These are phyloP conservation scores for Anorthoa munda DNA, from an alignment of 2,888 invertebrate genomes.

Conservation along the genomic window DNA sequence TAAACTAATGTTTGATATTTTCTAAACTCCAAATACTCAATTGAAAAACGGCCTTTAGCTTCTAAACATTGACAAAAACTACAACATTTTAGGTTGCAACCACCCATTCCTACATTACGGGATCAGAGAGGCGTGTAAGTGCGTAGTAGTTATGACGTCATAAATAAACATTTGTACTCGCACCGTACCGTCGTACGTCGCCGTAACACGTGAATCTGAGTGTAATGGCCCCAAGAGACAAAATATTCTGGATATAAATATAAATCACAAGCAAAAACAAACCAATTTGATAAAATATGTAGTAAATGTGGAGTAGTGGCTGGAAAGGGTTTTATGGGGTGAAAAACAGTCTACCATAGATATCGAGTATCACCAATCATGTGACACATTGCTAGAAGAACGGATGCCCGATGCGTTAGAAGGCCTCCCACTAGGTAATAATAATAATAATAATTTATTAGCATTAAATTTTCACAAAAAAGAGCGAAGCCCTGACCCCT, in stretches of 20 bases:
- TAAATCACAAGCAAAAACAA: conserved; percentile 28
- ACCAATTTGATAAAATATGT: background rate
- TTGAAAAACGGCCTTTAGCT: too few relatives aligned
- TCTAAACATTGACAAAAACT: background rate
- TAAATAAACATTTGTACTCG: conserved; percentile 41
- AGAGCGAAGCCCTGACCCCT: too few relatives aligned
- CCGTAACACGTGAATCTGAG: conserved; percentile 24
- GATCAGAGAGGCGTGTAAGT: background rate
- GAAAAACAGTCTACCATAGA: background rate
- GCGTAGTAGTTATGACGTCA: conserved; percentile 18
- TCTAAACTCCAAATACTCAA: too few relatives aligned
- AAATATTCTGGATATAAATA: conserved; percentile 40
- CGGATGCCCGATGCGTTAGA: too few relatives aligned
- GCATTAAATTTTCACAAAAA: too few relatives aligned
- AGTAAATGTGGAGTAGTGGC: background rate
- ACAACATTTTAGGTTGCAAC: too few relatives aligned
- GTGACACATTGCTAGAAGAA: too few relatives aligned
- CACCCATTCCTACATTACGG: background rate
- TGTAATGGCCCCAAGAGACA: conserved; percentile 30
- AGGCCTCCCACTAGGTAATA: too few relatives aligned
- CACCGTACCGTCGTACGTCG: background rate
- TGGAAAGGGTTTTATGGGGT: too few relatives aligned
- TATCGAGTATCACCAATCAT: too few relatives aligned
- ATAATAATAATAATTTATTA: too few relatives aligned
- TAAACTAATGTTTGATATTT: too few relatives aligned